Conservation (phyloP, 2,113 vertebrate species). For the Nannobrachium achirus region DNA sequence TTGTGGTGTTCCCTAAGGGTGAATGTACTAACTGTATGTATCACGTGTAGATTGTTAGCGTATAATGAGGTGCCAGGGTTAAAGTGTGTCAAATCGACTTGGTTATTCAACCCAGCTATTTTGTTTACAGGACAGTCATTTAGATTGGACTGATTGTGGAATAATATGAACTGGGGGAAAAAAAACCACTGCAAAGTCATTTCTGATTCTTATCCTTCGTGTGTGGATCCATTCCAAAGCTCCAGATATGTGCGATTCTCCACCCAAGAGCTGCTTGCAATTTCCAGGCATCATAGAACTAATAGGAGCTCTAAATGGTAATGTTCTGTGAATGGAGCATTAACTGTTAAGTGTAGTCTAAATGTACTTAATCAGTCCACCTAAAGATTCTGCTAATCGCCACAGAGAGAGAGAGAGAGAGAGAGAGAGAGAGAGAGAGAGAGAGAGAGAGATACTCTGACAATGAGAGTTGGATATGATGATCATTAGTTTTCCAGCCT, state of each 20-base stretch:
- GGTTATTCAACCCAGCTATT: too few relatives aligned
- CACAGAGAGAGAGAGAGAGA: constrained; percentile 22
- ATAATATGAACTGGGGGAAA: too few relatives aligned
- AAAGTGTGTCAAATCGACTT: too few relatives aligned
- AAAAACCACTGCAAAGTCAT: too few relatives aligned
- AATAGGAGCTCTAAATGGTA: constrained; percentile 66
- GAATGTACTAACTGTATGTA: too few relatives aligned
- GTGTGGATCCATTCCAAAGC: too few relatives aligned
- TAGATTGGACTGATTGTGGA: too few relatives aligned
- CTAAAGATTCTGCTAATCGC: constrained; percentile 55
- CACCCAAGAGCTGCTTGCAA: constrained; percentile 40
- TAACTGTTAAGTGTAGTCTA: constrained; percentile 60
- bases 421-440: background rate
- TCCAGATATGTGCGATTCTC: constrained; percentile 23
- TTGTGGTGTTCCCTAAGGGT: too few relatives aligned
- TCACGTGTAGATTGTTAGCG: too few relatives aligned
- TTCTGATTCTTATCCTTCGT: too few relatives aligned
- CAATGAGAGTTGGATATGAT: constrained; percentile 37
- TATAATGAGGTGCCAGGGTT: too few relatives aligned
- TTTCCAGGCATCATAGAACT: constrained; percentile 49
- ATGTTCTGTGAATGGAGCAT: constrained; percentile 70
- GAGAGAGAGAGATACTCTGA: background rate
- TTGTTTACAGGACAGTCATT: too few relatives aligned
- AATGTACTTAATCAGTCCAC: constrained; percentile 62
- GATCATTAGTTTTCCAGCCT: constrained; percentile 53